Percentiles rank a stretch among this genome's conserved stretches.
Evolutionary conservation across 92 coral and sea anemone species (phyloP).

Genomic region (Scolanthus callimorphus): DNA sequence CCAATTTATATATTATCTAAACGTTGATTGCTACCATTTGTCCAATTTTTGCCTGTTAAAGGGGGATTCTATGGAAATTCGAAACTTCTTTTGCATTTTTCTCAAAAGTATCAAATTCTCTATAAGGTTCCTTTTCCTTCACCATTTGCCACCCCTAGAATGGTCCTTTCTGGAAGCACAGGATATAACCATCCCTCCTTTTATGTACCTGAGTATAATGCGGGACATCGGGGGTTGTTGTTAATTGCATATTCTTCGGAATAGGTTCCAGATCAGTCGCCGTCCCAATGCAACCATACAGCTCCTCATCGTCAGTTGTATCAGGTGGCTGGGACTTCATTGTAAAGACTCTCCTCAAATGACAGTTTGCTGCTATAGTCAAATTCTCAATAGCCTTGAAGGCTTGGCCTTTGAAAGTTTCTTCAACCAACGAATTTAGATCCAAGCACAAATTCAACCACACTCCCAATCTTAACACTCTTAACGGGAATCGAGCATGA

Average conservation of each 20-base stretch:
- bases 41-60: no score
- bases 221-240: constrained; percentile 61
- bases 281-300: constrained; percentile 63
- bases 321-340: constrained; percentile 87
- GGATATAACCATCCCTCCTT: no score
- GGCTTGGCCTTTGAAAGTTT: constrained; percentile 87
- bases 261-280: constrained; percentile 60
- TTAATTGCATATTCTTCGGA: constrained; percentile 75
- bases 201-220: constrained; percentile 76
- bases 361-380: constrained; percentile 90
- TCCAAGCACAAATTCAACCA: constrained; percentile 95
- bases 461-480: constrained; percentile 72
- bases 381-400: constrained; percentile 85
- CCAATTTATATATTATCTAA: no score
- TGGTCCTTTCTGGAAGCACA: constrained; percentile 72
- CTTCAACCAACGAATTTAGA: constrained; percentile 77
- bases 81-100: no score
- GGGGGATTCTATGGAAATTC: no score
- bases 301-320: constrained; percentile 77
- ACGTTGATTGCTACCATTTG: no score
- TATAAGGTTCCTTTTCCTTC: no score
- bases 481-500: constrained; percentile 91
- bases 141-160: no score
- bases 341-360: constrained; percentile 84
- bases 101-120: no score